Conservation (phyloP, 2,113 vertebrate species). For the Prochilodus magdalenae region DNA sequence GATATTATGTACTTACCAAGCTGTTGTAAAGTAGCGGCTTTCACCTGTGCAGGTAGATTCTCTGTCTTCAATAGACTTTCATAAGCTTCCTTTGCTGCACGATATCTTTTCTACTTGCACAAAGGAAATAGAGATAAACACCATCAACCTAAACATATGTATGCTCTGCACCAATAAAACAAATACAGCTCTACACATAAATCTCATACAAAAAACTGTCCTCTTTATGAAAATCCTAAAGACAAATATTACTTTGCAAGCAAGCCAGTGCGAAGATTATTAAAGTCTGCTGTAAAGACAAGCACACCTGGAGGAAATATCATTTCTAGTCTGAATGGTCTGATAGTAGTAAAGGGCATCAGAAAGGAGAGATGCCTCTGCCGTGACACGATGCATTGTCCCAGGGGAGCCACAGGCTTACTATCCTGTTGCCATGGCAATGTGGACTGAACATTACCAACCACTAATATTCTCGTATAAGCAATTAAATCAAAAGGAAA, state of each 20-base stretch:
- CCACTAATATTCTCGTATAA: background rate
- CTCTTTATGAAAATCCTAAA: too few relatives aligned
- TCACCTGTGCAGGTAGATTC: slow-evolving; percentile 95
- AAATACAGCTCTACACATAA: too few relatives aligned
- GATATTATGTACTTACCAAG: slow-evolving; percentile 84
- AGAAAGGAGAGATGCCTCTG: background rate
- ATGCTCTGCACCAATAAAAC: background rate
- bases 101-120: slow-evolving; percentile 89
- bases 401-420: background rate
- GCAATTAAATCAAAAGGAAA: background rate
- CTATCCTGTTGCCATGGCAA: slow-evolving; percentile 28
- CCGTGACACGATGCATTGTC: background rate
- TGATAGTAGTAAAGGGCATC: background rate
- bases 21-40: slow-evolving; percentile 95
- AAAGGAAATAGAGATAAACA: slow-evolving; percentile 9
- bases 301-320: too few relatives aligned
- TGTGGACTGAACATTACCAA: background rate
- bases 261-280: too few relatives aligned
- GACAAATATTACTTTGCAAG: too few relatives aligned
- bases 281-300: too few relatives aligned
- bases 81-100: slow-evolving; percentile 96
- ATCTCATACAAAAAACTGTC: background rate
- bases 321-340: too few relatives aligned
- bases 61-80: slow-evolving; percentile 94
- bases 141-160: background rate